phyloP scores from a whole-genome alignment of 2,888 invertebrate species.

The Drosophila imparisetae region DNA sequence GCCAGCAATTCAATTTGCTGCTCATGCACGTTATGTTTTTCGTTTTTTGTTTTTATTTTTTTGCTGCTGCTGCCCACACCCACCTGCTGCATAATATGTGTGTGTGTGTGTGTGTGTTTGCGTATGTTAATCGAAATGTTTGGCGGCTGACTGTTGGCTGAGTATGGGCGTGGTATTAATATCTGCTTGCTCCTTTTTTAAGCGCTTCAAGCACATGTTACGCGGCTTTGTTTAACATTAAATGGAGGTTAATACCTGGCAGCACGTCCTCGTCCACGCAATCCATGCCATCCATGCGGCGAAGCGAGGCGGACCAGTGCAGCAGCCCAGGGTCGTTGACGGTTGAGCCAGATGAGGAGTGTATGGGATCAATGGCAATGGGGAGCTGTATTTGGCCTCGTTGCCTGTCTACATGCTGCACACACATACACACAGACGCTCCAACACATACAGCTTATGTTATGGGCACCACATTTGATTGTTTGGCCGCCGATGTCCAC shows the following conservation, averaged over 20 bases:
- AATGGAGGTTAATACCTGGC: conserved; percentile 80
- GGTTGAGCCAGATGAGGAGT: not conserved
- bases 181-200: conserved; percentile 15
- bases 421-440: conserved; percentile 11
- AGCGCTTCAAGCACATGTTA: conserved; percentile 54
- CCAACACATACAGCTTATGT: conserved; percentile 56
- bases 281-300: conserved; percentile 1
- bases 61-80: conserved; percentile 4
- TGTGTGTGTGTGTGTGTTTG: conserved; percentile 52
- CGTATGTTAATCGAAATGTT: conserved; percentile 79
- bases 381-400: conserved; percentile 23
- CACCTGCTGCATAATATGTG: not conserved
- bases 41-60: not conserved
- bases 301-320: conserved; percentile 46
- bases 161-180: conserved; percentile 41
- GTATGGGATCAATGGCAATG: conserved; percentile 7
- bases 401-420: conserved; percentile 45
- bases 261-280: conserved; percentile 56
- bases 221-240: conserved; percentile 79
- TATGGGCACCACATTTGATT: conserved; percentile 76
- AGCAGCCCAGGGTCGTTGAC: conserved; percentile 34
- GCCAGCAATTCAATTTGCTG: conserved; percentile 74
- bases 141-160: conserved; percentile 51
- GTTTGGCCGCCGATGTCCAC: conserved; percentile 57
- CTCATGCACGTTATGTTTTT: conserved; percentile 43